Percentiles rank a stretch among this genome's conserved stretches.
These are phyloP conservation scores for Orius insidiosus DNA, from an alignment of 1,140 invertebrate genomes.

Conservation along the genomic window DNA sequence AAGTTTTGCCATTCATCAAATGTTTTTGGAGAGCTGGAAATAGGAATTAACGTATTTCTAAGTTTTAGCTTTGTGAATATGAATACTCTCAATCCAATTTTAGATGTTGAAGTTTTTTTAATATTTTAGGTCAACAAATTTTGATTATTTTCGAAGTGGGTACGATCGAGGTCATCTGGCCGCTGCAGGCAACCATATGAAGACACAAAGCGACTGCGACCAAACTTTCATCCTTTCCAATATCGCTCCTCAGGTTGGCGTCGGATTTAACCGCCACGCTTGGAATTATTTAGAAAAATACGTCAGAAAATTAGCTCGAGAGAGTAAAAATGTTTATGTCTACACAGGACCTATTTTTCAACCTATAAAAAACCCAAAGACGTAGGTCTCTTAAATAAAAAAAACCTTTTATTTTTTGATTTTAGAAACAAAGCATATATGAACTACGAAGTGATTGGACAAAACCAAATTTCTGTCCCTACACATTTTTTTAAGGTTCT, in stretches of 20 bases:
- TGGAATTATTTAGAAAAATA: slow-evolving; percentile 88
- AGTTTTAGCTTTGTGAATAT: too few species aligned
- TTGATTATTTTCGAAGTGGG: slow-evolving; percentile 80
- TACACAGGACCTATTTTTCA: slow-evolving; percentile 93
- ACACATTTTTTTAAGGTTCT: slow-evolving; percentile 98
- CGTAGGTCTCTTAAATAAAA: too few species aligned
- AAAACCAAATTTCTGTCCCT: slow-evolving; percentile 88
- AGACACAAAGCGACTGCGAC: slow-evolving; percentile 59
- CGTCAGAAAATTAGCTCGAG: slow-evolving; percentile 65
- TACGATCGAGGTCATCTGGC: slow-evolving; percentile 95
- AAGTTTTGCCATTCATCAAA: too few species aligned
- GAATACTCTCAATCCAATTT: too few species aligned
- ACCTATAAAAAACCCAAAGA: slow-evolving; percentile 70
- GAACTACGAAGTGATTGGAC: slow-evolving; percentile 89
- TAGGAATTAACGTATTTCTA: too few species aligned
- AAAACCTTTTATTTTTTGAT: not conserved
- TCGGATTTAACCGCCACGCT: slow-evolving; percentile 84
- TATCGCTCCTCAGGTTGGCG: slow-evolving; percentile 92
- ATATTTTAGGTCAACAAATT: slow-evolving; percentile 61
- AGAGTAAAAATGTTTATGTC: slow-evolving; percentile 77
- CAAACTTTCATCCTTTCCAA: slow-evolving; percentile 90
- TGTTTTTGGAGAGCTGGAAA: too few species aligned
- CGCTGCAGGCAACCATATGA: slow-evolving; percentile 88
- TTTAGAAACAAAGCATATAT: slow-evolving; percentile 77
- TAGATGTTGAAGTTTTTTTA: too few species aligned